Evolutionary conservation across 2,888 invertebrate genomes (phyloP).

Genomic region (Drosophila suboccidentalis): DNA sequence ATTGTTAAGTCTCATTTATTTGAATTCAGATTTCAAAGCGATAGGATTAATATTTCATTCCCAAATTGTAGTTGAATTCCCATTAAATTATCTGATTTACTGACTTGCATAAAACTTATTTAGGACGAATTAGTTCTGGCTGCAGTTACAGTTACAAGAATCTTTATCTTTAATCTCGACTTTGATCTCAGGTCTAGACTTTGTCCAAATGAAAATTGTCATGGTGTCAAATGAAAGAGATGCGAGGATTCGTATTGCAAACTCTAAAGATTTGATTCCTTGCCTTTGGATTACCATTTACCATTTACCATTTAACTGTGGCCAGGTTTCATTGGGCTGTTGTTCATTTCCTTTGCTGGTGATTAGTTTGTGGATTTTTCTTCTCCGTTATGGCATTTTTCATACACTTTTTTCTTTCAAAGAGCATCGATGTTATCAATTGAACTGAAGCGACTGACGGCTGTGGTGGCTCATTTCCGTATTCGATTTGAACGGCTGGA

Average conservation of each 20-base stretch:
- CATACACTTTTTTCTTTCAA: conserved; percentile 5
- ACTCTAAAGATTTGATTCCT: conserved; percentile 49
- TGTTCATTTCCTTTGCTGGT: conserved; percentile 71
- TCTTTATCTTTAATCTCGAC: conserved; percentile 22
- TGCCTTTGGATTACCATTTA: conserved; percentile 47
- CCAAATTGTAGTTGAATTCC: neutral
- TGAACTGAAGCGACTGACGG: conserved; percentile 48
- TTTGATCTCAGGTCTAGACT: conserved; percentile 38
- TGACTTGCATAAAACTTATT: conserved; percentile 44
- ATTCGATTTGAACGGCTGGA: conserved; percentile 45
- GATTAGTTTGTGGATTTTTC: conserved; percentile 70
- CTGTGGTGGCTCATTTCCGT: conserved; percentile 70
- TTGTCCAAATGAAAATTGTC: conserved; percentile 22
- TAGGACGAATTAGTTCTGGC: conserved; percentile 3
- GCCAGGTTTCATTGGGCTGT: conserved; percentile 68
- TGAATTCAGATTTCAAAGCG: neutral
- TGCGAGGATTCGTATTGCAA: conserved; percentile 41
- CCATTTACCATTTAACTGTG: conserved; percentile 41
- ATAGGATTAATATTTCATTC: neutral
- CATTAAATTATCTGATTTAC: conserved; percentile 15
- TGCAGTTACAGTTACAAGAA: conserved; percentile 26
- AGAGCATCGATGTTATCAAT: conserved; percentile 70
- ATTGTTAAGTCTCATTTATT: neutral
- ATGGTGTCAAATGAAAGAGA: conserved; percentile 48
- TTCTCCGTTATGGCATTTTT: conserved; percentile 17